These are phyloP conservation scores for Scotopteryx bipunctaria DNA, from an alignment of 2,888 invertebrate genomes.

Conservation along the genomic window DNA sequence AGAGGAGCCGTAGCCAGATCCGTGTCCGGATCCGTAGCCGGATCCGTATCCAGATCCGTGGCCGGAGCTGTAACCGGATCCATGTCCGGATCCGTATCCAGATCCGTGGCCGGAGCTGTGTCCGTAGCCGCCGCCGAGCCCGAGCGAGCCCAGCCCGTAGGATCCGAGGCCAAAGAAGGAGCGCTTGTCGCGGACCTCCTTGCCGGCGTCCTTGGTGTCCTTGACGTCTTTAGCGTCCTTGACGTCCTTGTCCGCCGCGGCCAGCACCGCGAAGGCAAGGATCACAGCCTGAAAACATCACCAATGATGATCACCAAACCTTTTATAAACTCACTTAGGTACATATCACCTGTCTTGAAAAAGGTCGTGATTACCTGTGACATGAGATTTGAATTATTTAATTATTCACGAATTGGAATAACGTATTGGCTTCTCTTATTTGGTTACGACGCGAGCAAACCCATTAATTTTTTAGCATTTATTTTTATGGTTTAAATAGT, in stretches of 20 bases:
- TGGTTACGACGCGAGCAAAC: too few relatives aligned
- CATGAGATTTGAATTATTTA: too few relatives aligned
- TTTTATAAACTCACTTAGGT: too few relatives aligned
- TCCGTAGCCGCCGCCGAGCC: slow-evolving; percentile 15
- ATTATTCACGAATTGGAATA: too few relatives aligned
- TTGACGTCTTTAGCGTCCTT: slow-evolving; percentile 27
- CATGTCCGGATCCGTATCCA: slow-evolving; percentile 13
- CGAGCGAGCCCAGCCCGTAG: slow-evolving; percentile 12
- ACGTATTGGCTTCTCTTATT: too few relatives aligned
- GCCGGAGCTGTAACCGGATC: slow-evolving; percentile 22
- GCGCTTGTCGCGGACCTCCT: slow-evolving; percentile 52
- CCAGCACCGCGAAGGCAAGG: slow-evolving; percentile 43
- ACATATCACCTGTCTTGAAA: too few relatives aligned
- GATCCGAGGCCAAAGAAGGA: slow-evolving; percentile 42
- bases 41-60: slow-evolving; percentile 21
- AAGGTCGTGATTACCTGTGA: too few relatives aligned
- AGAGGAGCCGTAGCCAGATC: too few relatives aligned
- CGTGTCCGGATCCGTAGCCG: slow-evolving; percentile 18
- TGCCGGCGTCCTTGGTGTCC: slow-evolving; percentile 21
- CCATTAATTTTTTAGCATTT: too few relatives aligned
- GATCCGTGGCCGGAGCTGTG: slow-evolving; percentile 12
- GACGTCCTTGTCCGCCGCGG: slow-evolving; percentile 25
- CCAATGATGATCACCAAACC: too few relatives aligned
- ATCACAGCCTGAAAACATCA: slow-evolving; percentile 41
- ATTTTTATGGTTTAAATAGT: too few relatives aligned